A percentile compares a stretch with the other conserved stretches of the same genome.
phyloP scores from a whole-genome alignment of 2,888 invertebrate genomes.

The Reticulitermes lucifugus region DNA sequence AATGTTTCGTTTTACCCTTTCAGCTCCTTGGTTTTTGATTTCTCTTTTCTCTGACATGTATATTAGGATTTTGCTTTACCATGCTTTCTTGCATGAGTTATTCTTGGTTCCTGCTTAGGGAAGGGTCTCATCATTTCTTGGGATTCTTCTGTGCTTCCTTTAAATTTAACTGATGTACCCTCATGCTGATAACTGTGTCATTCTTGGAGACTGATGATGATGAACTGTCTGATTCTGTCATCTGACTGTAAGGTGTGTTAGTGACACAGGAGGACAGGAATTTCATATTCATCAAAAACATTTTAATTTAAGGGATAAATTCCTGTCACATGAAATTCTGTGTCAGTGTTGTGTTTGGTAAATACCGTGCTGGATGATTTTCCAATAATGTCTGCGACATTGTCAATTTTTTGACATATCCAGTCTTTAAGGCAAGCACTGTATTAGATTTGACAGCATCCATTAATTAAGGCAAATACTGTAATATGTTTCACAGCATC shows the following conservation, averaged over 20 bases:
- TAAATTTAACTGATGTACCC: not conserved
- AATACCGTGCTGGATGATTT: not conserved
- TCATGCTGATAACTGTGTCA: not conserved
- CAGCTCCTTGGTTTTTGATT: constrained; percentile 45
- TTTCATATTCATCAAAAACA: not conserved
- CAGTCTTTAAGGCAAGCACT: not conserved
- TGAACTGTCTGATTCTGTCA: not conserved
- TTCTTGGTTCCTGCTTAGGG: not conserved
- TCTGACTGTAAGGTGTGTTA: not conserved
- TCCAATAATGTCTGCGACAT: not conserved
- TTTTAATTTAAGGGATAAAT: not conserved
- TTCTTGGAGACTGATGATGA: not conserved
- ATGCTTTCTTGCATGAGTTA: not conserved
- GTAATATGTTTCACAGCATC: too few species aligned
- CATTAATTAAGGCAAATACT: too few species aligned
- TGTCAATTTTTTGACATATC: not conserved
- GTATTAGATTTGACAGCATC: too few species aligned
- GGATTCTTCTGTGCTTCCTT: too few species aligned
- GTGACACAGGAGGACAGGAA: not conserved
- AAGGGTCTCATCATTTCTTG: not conserved
- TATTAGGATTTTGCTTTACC: not conserved
- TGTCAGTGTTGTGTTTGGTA: too few species aligned
- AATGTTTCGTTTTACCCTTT: constrained; percentile 53
- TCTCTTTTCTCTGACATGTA: not conserved
- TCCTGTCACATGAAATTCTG: not conserved